A percentile compares a stretch with the other conserved stretches of the same genome.
Conservation (phyloP, 2,113 vertebrate species). For the human (Homo sapiens) region GRCh38 chr5:156944001-156944500, state of each 20-base stretch:
- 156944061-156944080: neutral
- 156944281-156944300: neutral
- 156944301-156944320: neutral
- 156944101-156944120: neutral
- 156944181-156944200: neutral
- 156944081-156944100: neutral
- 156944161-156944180: neutral
- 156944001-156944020: no score
- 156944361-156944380: neutral
- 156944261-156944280: neutral
- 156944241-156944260: neutral
- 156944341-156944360: neutral
- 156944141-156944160: no score
- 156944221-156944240: neutral
- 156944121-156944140: neutral
- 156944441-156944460: neutral
- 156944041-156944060: no score
- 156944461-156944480: neutral
- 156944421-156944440: neutral
- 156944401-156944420: neutral
- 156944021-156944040: no score
- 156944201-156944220: neutral
- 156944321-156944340: neutral
- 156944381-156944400: rapidly evolving
- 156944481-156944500: neutral